Conservation (phyloP, 2,797 vertebrate species). For the Rhinella marina region DNA sequence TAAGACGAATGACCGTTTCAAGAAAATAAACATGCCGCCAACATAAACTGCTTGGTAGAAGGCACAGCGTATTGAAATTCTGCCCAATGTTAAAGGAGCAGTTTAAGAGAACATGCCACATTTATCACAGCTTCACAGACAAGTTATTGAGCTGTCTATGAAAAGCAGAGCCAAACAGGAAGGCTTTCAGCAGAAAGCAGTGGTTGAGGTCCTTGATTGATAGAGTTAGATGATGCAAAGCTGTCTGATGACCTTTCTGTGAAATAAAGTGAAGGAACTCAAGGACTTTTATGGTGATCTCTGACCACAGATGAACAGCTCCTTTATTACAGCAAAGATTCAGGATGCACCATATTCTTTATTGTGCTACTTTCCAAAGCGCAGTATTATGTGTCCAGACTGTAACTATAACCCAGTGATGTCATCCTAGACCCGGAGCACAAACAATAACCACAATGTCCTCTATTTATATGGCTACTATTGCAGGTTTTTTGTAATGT, state of each 20-base stretch:
- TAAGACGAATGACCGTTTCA: conserved; percentile 62
- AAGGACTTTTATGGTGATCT: conserved; percentile 78
- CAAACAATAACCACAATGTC: conserved; percentile 22
- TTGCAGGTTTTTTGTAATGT: no score
- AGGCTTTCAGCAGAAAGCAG: conserved; percentile 77
- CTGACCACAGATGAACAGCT: conserved; percentile 80
- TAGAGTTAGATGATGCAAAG: conserved; percentile 79
- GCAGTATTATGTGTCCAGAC: conserved; percentile 66
- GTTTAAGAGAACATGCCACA: conserved; percentile 73
- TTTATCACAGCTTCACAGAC: conserved; percentile 80
- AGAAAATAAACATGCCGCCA: conserved; percentile 70
- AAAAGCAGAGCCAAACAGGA: conserved; percentile 79
- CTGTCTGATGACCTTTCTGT: conserved; percentile 76
- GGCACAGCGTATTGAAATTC: conserved; percentile 68
- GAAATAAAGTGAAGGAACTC: conserved; percentile 77
- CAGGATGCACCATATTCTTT: conserved; percentile 72
- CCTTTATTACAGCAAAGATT: conserved; percentile 74
- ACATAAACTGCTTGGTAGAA: conserved; percentile 71
- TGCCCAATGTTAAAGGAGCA: conserved; percentile 74
- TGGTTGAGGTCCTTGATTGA: conserved; percentile 77
- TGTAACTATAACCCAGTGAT: conserved; percentile 39
- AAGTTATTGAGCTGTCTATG: conserved; percentile 83
- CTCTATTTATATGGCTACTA: neutral
- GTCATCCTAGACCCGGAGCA: conserved; percentile 28
- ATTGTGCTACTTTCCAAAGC: conserved; percentile 71